Conservation (phyloP, 1,140 invertebrate genomes). For the Neoseiulus cucumeris region DNA sequence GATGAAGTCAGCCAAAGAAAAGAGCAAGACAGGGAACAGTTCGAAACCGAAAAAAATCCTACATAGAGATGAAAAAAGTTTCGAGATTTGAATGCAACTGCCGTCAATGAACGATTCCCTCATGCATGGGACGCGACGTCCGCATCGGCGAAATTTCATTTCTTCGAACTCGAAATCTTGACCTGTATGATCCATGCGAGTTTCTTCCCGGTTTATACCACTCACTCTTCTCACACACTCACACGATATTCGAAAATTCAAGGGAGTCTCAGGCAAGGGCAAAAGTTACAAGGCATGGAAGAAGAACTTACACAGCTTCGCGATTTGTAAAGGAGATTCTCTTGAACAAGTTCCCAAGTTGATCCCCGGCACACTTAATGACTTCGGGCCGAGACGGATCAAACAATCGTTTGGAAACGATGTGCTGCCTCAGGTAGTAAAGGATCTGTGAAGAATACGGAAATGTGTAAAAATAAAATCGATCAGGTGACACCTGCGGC, state of each 20-base stretch:
- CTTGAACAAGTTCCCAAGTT: background rate
- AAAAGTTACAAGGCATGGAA: background rate
- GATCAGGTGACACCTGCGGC: too few relatives aligned
- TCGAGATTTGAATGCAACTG: too few relatives aligned
- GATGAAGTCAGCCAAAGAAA: too few relatives aligned
- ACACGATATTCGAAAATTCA: background rate
- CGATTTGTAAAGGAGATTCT: background rate
- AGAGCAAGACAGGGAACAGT: too few relatives aligned
- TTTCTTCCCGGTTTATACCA: too few relatives aligned
- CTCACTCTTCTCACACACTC: background rate
- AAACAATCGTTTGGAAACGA: background rate
- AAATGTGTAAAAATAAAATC: background rate
- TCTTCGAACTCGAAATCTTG: too few relatives aligned
- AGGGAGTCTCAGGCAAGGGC: background rate
- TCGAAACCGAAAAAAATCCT: too few relatives aligned
- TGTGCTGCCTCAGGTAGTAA: background rate
- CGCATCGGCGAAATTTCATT: too few relatives aligned
- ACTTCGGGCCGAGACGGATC: background rate
- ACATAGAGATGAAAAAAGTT: too few relatives aligned
- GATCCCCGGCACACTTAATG: background rate
- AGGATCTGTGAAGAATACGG: background rate
- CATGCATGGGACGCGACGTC: too few relatives aligned
- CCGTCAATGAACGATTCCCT: too few relatives aligned
- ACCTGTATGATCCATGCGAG: too few relatives aligned
- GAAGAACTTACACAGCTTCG: constrained; percentile 3